A percentile compares a stretch with the other conserved stretches of the same genome.
Evolutionary conservation across 1,140 invertebrate genomes (phyloP).

Genomic region (Polypedilum vanderplanki): DNA sequence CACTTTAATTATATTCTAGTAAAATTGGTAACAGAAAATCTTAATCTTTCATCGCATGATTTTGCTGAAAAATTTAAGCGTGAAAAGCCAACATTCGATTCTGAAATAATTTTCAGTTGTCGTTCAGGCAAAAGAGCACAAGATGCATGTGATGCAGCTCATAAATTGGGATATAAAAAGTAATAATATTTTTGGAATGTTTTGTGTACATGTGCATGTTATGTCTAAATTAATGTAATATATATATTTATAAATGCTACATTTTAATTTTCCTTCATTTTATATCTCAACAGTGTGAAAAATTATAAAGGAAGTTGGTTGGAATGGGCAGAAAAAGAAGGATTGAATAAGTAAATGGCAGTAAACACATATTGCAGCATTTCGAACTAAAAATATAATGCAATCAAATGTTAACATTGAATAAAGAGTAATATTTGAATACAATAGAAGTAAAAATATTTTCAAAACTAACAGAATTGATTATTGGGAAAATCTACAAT

Average conservation of each 20-base stretch:
- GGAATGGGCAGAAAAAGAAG: constrained; percentile 50
- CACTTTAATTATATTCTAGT: constrained; percentile 29
- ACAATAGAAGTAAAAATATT: not conserved
- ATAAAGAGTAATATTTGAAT: not conserved
- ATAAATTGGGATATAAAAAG: constrained; percentile 54
- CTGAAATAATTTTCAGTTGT: constrained; percentile 56
- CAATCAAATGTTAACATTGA: not conserved
- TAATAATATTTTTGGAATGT: constrained; percentile 35
- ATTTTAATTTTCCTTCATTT: constrained; percentile 40
- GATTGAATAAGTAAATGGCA: not conserved
- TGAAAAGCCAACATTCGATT: constrained; percentile 49
- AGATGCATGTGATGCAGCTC: constrained; percentile 50
- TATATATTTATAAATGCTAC: not conserved
- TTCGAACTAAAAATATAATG: no score
- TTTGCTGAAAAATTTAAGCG: constrained; percentile 43
- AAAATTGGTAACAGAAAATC: constrained; percentile 39
- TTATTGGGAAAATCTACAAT: not conserved
- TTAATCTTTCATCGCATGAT: constrained; percentile 35
- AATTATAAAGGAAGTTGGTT: constrained; percentile 82
- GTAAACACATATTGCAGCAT: not conserved
- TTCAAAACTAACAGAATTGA: not conserved
- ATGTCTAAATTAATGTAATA: not conserved
- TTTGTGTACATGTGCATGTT: not conserved
- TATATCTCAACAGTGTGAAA: constrained; percentile 58
- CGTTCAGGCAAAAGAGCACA: constrained; percentile 52